These are phyloP conservation scores for Hydrozoanthus gracilis DNA, from an alignment of 92 coral and sea anemone species.

Conservation along the genomic window DNA sequence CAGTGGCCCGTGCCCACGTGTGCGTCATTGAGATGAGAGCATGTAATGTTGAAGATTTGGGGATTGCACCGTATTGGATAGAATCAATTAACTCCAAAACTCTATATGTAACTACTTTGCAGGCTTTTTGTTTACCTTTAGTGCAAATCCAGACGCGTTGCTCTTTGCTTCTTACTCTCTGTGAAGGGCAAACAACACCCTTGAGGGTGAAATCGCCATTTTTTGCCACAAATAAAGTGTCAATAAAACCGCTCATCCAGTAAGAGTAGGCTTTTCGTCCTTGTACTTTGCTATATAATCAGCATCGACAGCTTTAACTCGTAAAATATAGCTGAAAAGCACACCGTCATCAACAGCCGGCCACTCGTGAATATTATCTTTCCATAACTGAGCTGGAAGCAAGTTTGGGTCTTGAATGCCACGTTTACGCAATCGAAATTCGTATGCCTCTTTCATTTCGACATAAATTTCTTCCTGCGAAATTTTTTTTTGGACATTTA, in stretches of 20 bases:
- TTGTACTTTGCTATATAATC: no score
- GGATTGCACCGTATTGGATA: no score
- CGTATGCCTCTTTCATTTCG: neutral
- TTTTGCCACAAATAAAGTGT: neutral
- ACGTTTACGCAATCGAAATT: neutral
- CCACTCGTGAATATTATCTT: no score
- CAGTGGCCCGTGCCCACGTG: no score
- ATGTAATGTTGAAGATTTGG: no score
- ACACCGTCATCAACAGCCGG: no score
- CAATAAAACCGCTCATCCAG: neutral
- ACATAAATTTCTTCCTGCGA: slow-evolving; percentile 54
- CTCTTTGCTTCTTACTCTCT: neutral
- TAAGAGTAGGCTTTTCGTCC: no score
- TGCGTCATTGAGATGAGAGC: no score
- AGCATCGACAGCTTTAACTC: no score
- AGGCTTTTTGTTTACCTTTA: neutral
- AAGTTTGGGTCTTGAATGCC: slow-evolving; percentile 20
- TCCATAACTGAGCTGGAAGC: neutral
- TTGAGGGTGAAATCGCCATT: slow-evolving; percentile 2
- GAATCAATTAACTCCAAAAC: no score
- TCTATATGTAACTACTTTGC: slow-evolving; percentile 1
- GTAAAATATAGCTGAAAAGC: no score
- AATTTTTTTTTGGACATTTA: slow-evolving; percentile 39
- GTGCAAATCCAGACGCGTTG: neutral
- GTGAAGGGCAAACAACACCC: neutral